phyloP scores from a whole-genome alignment of 2,113 vertebrate genomes.

The Thalassoma bifasciatum region DNA sequence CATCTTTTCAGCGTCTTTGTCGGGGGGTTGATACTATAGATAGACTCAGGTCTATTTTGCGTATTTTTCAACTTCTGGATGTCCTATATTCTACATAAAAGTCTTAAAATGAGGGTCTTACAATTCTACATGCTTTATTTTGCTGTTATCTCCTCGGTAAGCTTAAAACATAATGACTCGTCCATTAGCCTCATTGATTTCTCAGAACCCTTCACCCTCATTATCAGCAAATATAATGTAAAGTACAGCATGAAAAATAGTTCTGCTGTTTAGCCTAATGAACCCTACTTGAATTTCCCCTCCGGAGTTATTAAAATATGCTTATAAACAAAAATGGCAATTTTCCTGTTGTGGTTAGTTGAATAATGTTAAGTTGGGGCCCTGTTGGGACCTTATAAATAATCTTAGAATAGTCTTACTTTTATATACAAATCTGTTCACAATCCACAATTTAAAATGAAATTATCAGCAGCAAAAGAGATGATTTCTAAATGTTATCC shows the following conservation, averaged over 20 bases:
- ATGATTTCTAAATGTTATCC: no score
- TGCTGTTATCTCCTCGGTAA: background rate
- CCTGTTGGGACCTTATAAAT: no score
- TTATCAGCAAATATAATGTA: background rate
- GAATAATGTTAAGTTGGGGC: no score
- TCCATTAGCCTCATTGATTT: conserved; percentile 20
- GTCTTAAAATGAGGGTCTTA: background rate
- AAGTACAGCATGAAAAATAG: background rate
- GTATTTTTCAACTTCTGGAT: no score
- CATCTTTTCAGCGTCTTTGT: background rate
- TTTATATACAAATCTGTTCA: no score
- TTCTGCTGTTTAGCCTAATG: background rate
- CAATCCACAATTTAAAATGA: no score
- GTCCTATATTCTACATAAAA: background rate
- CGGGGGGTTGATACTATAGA: conserved; percentile 1
- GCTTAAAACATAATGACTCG: background rate
- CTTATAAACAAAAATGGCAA: no score
- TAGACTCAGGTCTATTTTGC: background rate
- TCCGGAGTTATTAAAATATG: no score
- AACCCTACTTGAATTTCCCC: background rate
- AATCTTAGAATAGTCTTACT: no score
- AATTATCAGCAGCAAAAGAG: no score
- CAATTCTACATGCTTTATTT: background rate
- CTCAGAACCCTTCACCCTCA: background rate
- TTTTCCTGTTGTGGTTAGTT: no score